These are phyloP conservation scores for Octonoba sinensis DNA, from an alignment of 2,888 invertebrate species.

Conservation along the genomic window DNA sequence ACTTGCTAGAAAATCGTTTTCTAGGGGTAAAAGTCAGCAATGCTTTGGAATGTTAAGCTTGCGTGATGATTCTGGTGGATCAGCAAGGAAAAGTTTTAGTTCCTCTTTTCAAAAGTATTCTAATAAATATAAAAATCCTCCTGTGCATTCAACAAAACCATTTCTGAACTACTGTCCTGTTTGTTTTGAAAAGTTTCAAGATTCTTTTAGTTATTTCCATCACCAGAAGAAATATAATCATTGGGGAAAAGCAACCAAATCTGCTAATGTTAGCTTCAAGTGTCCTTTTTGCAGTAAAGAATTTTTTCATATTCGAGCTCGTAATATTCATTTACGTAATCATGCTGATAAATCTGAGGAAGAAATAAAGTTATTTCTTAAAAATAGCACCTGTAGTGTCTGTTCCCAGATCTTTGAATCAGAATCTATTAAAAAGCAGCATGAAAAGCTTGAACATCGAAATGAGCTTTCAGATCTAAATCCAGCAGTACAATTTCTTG, in stretches of 20 bases:
- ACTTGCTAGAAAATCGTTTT: slow-evolving; percentile 42
- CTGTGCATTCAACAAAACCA: background rate
- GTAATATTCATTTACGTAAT: slow-evolving; percentile 51
- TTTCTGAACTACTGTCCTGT: slow-evolving; percentile 43
- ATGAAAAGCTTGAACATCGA: slow-evolving; percentile 38
- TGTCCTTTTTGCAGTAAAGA: slow-evolving; percentile 59
- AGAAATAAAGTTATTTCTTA: slow-evolving; percentile 44
- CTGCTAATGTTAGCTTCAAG: slow-evolving; percentile 24
- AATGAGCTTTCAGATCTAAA: background rate
- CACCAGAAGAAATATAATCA: slow-evolving; percentile 54
- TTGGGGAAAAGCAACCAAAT: slow-evolving; percentile 59
- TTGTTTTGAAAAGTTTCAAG: slow-evolving; percentile 44
- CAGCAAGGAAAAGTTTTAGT: slow-evolving; percentile 38
- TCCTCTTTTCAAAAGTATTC: background rate
- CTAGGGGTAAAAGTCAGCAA: background rate
- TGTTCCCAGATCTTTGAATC: slow-evolving; percentile 49
- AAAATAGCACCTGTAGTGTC: slow-evolving; percentile 48
- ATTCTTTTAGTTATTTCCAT: slow-evolving; percentile 32
- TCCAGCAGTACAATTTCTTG: background rate
- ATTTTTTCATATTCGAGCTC: slow-evolving; percentile 34
- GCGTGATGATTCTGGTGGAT: background rate
- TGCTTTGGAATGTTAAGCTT: background rate
- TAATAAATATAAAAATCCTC: background rate
- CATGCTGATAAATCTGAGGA: slow-evolving; percentile 36
- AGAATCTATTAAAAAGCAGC: slow-evolving; percentile 35